Evolutionary conservation across 2,797 vertebrate species (phyloP).

Genomic region (Bovichtus variegatus): DNA sequence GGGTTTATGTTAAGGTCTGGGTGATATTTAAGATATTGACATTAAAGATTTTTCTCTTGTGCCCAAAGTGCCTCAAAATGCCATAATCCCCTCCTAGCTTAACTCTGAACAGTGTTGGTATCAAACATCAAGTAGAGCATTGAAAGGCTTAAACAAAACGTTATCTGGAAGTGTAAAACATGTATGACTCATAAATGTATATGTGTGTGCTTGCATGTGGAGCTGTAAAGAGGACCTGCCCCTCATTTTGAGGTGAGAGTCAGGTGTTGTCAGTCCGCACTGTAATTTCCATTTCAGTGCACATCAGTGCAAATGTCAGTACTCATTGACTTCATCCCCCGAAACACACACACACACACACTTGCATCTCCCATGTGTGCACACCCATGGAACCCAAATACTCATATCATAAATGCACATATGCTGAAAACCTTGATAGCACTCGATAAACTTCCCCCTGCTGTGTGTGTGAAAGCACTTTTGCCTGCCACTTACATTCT

Average conservation of each 20-base stretch:
- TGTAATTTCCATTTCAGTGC: slow-evolving; percentile 76
- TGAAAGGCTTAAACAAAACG: not conserved
- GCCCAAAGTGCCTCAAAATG: not conserved
- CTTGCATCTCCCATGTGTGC: slow-evolving; percentile 1
- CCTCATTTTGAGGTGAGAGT: slow-evolving; percentile 60
- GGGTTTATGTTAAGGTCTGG: not conserved
- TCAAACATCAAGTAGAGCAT: not conserved
- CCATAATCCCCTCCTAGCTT: not conserved
- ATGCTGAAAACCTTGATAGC: not conserved
- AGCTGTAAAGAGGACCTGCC: slow-evolving; percentile 29
- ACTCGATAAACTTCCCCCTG: not conserved
- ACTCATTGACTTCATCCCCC: slow-evolving; percentile 63
- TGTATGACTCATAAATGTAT: not conserved
- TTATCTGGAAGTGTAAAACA: not conserved
- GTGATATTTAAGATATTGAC: slow-evolving; percentile 17
- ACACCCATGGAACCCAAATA: slow-evolving; percentile 2
- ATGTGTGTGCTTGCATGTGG: slow-evolving; percentile 1
- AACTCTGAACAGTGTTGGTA: not conserved
- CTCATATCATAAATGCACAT: not conserved
- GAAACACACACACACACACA: no score
- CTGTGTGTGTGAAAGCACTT: slow-evolving; percentile 10
- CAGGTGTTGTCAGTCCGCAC: slow-evolving; percentile 63
- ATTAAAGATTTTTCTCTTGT: not conserved
- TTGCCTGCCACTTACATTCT: not conserved
- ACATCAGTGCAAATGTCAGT: slow-evolving; percentile 79